Evolutionary conservation across 2,113 vertebrate species (phyloP), one percentile per base, ranked within the genome.

Genomic region (Melanerpes formicivorus): DNA sequence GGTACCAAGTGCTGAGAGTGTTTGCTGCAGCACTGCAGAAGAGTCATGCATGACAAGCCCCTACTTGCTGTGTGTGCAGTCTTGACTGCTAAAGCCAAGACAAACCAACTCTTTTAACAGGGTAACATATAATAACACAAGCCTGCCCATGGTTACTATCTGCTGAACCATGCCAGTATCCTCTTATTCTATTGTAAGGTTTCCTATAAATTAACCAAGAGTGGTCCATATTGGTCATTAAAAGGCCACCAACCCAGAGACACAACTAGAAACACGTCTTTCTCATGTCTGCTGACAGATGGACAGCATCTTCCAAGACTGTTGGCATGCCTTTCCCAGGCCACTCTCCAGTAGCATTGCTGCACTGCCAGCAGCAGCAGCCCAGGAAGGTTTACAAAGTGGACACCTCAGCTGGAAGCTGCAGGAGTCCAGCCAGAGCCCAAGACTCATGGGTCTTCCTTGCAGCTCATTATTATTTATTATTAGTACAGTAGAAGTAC

Each of bases 401-500:
- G 4, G 52, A 67, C 6, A 13, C 9, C 19, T 58, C 4, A 1
- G 1, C 1, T 40, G 55, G 70, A 80, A 81, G 66, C 26, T 5
- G 0, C 15, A 44, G 25, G 54, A 82, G 64, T 40, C 71, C 63
- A 81, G 63, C n/a, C 64, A 44, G 78, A 93, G 52, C 50, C 59
- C 5, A 4, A 87, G 52, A 67, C 77, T 73, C 77, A 81, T 8
- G 81, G 34, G 65, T 56, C 54, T 74, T 80, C 58, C 55, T 77
- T 89, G 72, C 75, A 91, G 75, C 75, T 93, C 93, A 87, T 94
- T 89, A 94, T 84, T 90, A 95, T 95, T 95, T 96, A 93, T 93
- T 96, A 93, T 96, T 95, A 80, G 78, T 83, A 80, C 58, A 70
- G 69, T 30, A 80, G 44, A 89, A 89, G 81, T 72, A 90, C 84